Base-by-base conservation (phyloP, 1,140 invertebrate species). In the Apis laboriosa region DNA sequence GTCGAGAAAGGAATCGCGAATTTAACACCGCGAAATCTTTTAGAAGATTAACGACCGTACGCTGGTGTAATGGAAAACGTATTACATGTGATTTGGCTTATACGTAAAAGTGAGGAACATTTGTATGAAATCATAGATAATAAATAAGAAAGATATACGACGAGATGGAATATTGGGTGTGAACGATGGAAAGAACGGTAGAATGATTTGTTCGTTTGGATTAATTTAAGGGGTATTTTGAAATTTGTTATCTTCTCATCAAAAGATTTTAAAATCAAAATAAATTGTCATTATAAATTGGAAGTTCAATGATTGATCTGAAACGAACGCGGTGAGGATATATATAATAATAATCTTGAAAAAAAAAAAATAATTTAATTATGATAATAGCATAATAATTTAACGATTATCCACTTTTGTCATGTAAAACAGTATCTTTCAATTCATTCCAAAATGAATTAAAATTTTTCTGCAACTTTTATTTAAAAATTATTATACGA, bases 1-100 rank as follows among this genome's bases (percentile, higher is more conserved):
- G 21, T 24, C 9, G 24, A 19, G 24, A 43, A 67, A 81, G n/a
- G 63, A 75, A 76, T 68, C 73, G 73, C 64, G 53, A 76, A 76
- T 34, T 34, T 34, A 3, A 7, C 28, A 53, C 43, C 63, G 66
- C 55, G 34, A 43, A 43, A 68, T 43, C 63, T 81, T 76, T 76
- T 51, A 49, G 58, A 17, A 24, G 53, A 24, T 34, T 68, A 67
- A n/a, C 66, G 53, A 13, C 24, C 9, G 72, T 43, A 49, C 34
- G 19, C 15, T 21, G 15, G 67, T 51, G 21, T n/a, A 17, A 28
- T 43, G 70, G 43, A 7, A 51, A 3, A 12, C 19, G 11, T 34
- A 34, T 13, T 58, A n/a, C 19, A 3, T 17, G 55, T 34, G 55
- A 58, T 56, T 73, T n/a, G 13, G 51, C 19, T 55, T 17, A 24